Percentiles rank a stretch among this genome's conserved stretches.
Conservation (phyloP, 1,140 invertebrate genomes). For the Zaprionus kolodkinae region DNA sequence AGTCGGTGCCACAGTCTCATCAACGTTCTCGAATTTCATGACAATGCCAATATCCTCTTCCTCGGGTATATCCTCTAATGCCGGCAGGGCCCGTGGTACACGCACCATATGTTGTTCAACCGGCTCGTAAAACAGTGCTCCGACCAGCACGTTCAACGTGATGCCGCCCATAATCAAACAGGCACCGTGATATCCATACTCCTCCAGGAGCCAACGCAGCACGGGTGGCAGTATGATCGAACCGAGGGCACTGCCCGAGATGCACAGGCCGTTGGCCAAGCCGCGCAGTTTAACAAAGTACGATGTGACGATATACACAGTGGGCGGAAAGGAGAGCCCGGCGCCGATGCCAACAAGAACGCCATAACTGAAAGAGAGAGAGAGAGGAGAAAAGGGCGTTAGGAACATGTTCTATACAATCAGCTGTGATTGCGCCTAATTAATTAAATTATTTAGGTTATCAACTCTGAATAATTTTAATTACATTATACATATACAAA, state of each 20-base stretch:
- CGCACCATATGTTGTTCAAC: constrained; percentile 91
- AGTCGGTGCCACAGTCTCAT: constrained; percentile 72
- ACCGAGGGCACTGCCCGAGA: constrained; percentile 94
- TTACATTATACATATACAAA: constrained; percentile 2
- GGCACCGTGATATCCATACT: constrained; percentile 91
- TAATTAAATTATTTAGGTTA: constrained; percentile 6
- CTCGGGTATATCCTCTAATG: constrained; percentile 77
- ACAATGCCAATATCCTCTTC: constrained; percentile 83
- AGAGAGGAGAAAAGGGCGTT: constrained; percentile 24
- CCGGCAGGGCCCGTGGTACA: constrained; percentile 83
- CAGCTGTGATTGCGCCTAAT: not conserved
- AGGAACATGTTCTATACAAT: not conserved
- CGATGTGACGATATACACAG: constrained; percentile 95
- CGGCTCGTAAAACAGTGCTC: constrained; percentile 92
- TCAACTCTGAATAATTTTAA: not conserved
- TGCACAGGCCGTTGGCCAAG: constrained; percentile 94
- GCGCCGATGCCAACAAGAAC: constrained; percentile 92
- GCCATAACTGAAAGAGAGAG: constrained; percentile 88
- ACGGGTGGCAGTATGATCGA: constrained; percentile 91
- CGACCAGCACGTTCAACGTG: constrained; percentile 92
- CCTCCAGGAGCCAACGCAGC: constrained; percentile 88
- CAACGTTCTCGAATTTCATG: constrained; percentile 80
- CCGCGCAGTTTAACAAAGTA: constrained; percentile 93
- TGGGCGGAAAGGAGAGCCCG: constrained; percentile 92
- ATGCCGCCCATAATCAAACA: constrained; percentile 93